Conservation (phyloP, 2,888 invertebrate genomes). For the Prostheceraeus crozeri region DNA sequence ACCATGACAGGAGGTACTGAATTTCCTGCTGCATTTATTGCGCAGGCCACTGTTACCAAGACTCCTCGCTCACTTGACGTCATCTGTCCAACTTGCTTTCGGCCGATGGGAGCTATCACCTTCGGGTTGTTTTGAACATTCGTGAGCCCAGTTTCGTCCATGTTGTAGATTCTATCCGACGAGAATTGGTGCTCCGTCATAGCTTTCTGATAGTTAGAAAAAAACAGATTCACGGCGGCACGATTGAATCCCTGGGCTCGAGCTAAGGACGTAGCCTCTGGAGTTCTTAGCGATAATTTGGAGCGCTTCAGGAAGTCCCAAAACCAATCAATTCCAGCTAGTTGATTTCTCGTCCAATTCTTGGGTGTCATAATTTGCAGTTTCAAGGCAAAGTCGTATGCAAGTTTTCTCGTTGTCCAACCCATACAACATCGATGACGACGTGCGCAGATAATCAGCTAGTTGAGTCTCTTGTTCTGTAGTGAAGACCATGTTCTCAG, state of each 20-base stretch:
- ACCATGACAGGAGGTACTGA: conserved; percentile 6
- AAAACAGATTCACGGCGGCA: conserved; percentile 29
- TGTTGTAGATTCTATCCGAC: neutral
- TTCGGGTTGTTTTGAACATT: conserved; percentile 9
- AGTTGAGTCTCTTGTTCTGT: no score
- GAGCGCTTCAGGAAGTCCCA: conserved; percentile 32
- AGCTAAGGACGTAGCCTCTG: conserved; percentile 32
- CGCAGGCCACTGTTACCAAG: neutral
- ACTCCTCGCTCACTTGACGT: conserved; percentile 10
- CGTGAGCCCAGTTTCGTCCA: neutral
- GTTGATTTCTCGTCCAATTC: no score
- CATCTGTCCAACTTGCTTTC: conserved; percentile 1
- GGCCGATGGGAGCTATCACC: conserved; percentile 1
- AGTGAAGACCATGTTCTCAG: no score
- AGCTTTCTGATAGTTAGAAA: conserved; percentile 26
- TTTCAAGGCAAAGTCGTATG: no score
- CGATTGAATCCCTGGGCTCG: conserved; percentile 31
- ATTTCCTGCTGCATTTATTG: neutral
- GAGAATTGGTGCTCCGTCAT: neutral
- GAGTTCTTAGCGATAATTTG: conserved; percentile 30
- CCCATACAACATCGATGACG: no score
- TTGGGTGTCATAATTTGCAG: no score
- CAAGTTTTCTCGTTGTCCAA: no score
- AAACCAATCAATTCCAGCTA: conserved; percentile 34
- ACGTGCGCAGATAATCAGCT: no score